phyloP scores from a whole-genome alignment of 2,888 invertebrate species.

The Aplocera efformata region DNA sequence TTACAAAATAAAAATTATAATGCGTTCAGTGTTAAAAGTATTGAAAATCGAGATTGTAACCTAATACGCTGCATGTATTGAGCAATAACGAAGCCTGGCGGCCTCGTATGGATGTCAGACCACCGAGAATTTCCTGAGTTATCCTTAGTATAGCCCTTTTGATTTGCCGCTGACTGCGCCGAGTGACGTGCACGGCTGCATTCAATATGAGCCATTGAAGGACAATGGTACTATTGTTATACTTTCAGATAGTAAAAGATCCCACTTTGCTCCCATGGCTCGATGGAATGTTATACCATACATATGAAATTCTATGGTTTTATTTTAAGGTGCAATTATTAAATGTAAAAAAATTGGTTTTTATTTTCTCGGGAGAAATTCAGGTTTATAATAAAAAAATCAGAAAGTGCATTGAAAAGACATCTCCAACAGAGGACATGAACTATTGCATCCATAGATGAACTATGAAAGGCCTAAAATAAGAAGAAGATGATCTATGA shows the following conservation, averaged over 20 bases:
- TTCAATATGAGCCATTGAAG: constrained; percentile 56
- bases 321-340: no score
- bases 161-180: constrained; percentile 53
- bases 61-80: constrained; percentile 25
- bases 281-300: no score
- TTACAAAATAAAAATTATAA: background rate
- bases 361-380: no score
- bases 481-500: no score
- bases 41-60: no score
- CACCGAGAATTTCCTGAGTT: constrained; percentile 58
- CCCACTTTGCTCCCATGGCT: constrained; percentile 20
- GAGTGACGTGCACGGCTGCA: constrained; percentile 55
- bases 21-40: background rate
- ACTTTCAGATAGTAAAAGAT: constrained; percentile 44
- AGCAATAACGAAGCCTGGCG: constrained; percentile 29
- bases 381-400: no score
- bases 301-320: no score
- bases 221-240: constrained; percentile 54
- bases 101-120: constrained; percentile 47
- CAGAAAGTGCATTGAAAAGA: no score
- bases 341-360: no score
- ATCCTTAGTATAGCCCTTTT: constrained; percentile 45
- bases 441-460: no score
- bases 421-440: no score
- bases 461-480: no score